Evolutionary conservation across 1,140 invertebrate species (phyloP).

Genomic region (Oedothorax gibbosus): DNA sequence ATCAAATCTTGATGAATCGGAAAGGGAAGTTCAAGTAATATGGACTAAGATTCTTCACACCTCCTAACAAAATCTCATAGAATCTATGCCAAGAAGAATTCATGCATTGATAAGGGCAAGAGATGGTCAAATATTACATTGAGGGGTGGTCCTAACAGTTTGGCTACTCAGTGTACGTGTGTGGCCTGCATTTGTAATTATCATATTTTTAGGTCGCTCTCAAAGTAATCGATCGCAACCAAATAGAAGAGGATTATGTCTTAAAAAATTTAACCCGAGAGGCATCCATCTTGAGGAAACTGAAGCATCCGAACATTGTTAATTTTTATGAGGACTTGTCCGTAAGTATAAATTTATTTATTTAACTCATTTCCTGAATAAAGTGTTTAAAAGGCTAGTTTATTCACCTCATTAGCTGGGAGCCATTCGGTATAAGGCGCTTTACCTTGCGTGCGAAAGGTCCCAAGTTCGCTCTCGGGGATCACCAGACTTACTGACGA

Average conservation of each 20-base stretch:
- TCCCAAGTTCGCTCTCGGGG: too few species aligned
- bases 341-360: conserved; percentile 8
- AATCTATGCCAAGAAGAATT: too few species aligned
- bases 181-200: background rate
- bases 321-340: conserved; percentile 42
- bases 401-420: too few species aligned
- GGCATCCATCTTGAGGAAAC: conserved; percentile 38
- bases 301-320: conserved; percentile 53
- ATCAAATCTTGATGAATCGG: background rate
- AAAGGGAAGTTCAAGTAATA: background rate
- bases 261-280: conserved; percentile 31
- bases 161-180: background rate
- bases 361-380: too few species aligned
- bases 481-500: too few species aligned
- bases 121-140: too few species aligned
- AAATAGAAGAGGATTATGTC: conserved; percentile 54
- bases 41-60: background rate
- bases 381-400: too few species aligned
- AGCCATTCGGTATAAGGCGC: too few species aligned
- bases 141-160: background rate
- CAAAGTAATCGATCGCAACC: conserved; percentile 42
- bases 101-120: too few species aligned
- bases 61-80: background rate
- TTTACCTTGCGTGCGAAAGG: too few species aligned
- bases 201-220: conserved; percentile 41